phyloP scores from a whole-genome alignment of 2,888 invertebrate genomes.

The Nesidiocoris tenuis region DNA sequence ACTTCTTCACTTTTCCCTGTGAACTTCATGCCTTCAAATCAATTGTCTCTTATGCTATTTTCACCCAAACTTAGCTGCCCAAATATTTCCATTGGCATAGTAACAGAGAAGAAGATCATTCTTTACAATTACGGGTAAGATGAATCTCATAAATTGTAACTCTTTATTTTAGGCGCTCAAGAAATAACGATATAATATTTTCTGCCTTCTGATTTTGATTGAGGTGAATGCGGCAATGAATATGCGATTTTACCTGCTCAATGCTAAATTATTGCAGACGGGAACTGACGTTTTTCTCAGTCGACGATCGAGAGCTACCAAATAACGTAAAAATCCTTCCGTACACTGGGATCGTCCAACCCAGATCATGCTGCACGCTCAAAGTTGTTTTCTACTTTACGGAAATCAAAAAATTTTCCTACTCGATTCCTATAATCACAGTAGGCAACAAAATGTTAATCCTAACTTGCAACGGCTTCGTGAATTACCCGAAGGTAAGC shows the following conservation, averaged over 20 bases:
- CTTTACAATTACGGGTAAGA: slow-evolving; percentile 44
- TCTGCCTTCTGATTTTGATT: no score
- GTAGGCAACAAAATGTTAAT: slow-evolving; percentile 42
- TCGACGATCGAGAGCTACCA: slow-evolving; percentile 8
- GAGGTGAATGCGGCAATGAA: no score
- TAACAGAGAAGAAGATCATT: slow-evolving; percentile 35
- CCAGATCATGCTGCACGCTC: slow-evolving; percentile 44
- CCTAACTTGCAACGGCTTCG: slow-evolving; percentile 47
- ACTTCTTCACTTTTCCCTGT: slow-evolving; percentile 29
- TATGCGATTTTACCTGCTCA: no score
- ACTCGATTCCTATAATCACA: slow-evolving; percentile 40
- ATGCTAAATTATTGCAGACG: slow-evolving; percentile 15
- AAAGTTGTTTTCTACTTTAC: slow-evolving; percentile 43
- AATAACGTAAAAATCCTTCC: slow-evolving; percentile 47
- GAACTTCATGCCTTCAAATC: slow-evolving; percentile 22
- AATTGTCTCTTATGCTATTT: slow-evolving; percentile 25
- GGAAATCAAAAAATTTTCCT: slow-evolving; percentile 45
- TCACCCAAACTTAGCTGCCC: slow-evolving; percentile 43
- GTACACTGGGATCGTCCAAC: slow-evolving; percentile 45
- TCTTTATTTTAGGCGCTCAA: no score
- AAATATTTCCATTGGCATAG: slow-evolving; percentile 34
- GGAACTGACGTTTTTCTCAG: slow-evolving; percentile 8
- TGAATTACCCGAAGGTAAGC: slow-evolving; percentile 49
- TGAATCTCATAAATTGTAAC: background rate
- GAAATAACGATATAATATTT: no score